Evolutionary conservation across 2,888 invertebrate genomes (phyloP).

Genomic region (Hymenopus coronatus): DNA sequence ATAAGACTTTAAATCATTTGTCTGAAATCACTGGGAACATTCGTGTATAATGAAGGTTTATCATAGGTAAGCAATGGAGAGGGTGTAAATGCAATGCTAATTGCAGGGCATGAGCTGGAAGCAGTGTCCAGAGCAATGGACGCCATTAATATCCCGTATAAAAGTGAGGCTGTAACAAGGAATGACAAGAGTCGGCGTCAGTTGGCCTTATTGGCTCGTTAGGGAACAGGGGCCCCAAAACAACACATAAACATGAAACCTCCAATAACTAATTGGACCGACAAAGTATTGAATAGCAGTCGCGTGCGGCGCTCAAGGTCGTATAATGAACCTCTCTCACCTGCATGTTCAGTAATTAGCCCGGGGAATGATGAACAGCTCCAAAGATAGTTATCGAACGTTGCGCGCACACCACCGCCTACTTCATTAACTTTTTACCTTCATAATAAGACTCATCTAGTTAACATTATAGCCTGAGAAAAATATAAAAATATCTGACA

Average conservation of each 20-base stretch:
- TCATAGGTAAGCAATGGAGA: too few species aligned
- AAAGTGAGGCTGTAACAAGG: too few species aligned
- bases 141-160: too few species aligned
- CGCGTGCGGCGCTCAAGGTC: background rate
- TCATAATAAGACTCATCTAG: background rate
- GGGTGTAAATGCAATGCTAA: too few species aligned
- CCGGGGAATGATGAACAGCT: too few species aligned
- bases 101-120: too few species aligned
- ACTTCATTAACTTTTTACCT: background rate
- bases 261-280: background rate
- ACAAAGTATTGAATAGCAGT: background rate
- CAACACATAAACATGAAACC: background rate
- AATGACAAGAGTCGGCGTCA: background rate
- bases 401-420: background rate
- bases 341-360: background rate
- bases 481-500: too few species aligned
- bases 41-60: too few species aligned
- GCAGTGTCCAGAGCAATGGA: too few species aligned
- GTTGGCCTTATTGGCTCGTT: background rate
- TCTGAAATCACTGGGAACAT: too few species aligned
- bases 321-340: background rate
- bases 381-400: too few species aligned
- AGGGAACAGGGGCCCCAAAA: background rate
- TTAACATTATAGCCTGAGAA: background rate
- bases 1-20: too few species aligned